Evolutionary conservation across 2,888 invertebrate species (phyloP), one percentile per base, ranked within the genome.

Genomic region (Erebia epiphron): DNA sequence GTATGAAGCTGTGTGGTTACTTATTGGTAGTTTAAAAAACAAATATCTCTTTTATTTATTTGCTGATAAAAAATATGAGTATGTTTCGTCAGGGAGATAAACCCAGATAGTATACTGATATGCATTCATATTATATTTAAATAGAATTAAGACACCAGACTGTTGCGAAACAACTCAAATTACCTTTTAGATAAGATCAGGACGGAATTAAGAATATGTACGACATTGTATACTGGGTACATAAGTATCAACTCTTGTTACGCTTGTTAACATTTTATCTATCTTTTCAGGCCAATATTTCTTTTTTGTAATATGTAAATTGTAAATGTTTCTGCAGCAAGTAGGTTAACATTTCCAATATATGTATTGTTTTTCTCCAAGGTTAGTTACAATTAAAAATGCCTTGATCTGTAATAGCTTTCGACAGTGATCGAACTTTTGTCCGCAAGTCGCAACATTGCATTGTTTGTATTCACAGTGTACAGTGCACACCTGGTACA

Each of bases 91-190:
- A 46, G 43, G 5, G 43, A 35, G 56, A 56, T 65, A 65, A 65
- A 65, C 21, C 16, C 18, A 46, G 56, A 66, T 66, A 66, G 16
- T 54, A 18, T 43, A 18, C 26, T 65, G 56, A 65, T 65, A 54
- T 18, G 14, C 13, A 16, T 54, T 43, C 57, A 26, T 58, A 35
- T 35, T 46, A 26, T 46, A 26, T 26, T 50, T 49, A 21, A 11
- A 62, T 21, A 49, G 21, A 49, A 21, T 49, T 62, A 62, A 62
- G 62, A 18, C 18, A n/a, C 61, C 1, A 62, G 61, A 62, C 49
- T 62, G 61, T 61, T 46, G 61, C 26, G 62, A 49, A 62, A 49
- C 49, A 10, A 16, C 60, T 60, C 10, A 11, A 35, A 60, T 60
- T 60, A 60, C 60, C 43, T 60, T 49, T 21, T 49, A 49, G 62